phyloP scores from a whole-genome alignment of 1,140 invertebrate species.

The Trachymyrmex septentrionalis region DNA sequence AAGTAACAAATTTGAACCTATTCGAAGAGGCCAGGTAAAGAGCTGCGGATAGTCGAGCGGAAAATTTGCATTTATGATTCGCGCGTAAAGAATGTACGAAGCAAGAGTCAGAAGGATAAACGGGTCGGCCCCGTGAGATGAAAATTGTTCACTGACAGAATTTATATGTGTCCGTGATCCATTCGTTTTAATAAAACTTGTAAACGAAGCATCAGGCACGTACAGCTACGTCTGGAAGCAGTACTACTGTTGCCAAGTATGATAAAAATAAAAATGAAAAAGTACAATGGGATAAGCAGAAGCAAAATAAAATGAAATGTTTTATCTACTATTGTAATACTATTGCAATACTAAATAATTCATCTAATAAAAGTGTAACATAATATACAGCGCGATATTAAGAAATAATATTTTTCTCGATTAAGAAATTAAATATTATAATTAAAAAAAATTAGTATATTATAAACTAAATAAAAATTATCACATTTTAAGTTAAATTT shows the following conservation, averaged over 20 bases:
- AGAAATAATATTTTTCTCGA: no score
- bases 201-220: conserved; percentile 28
- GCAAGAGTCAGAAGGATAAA: conserved; percentile 50
- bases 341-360: not conserved
- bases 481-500: not conserved
- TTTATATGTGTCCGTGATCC: conserved; percentile 61
- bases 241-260: conserved; percentile 1
- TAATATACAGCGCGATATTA: no score
- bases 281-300: not conserved
- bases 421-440: no score
- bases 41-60: conserved; percentile 40
- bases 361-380: no score
- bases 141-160: conserved; percentile 57
- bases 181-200: conserved; percentile 73
- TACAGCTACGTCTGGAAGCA: not conserved
- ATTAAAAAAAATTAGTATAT: no score
- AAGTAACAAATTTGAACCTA: conserved; percentile 41
- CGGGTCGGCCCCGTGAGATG: conserved; percentile 13
- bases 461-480: not conserved
- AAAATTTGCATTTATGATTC: conserved; percentile 72
- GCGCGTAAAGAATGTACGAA: conserved; percentile 64
- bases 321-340: not conserved
- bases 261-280: not conserved
- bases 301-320: not conserved
- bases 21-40: conserved; percentile 24